Evolutionary conservation across 1,140 invertebrate species (phyloP), one percentile per base, ranked within the genome.

Genomic region (Lasaia peninsularis): DNA sequence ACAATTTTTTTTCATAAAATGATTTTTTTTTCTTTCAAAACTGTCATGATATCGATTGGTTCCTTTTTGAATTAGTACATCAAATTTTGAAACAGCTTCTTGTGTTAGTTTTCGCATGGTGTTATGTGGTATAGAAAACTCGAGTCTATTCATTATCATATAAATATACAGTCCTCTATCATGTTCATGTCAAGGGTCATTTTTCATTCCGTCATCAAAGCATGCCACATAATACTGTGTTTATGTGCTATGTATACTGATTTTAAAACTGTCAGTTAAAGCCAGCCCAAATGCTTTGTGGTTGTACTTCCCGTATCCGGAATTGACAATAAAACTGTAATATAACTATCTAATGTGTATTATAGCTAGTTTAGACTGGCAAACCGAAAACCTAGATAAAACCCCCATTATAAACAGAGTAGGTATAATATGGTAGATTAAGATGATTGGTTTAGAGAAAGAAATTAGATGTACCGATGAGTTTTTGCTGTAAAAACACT

Each of bases 171-270:
- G 60, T 60, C 55, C 58, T 64, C 55, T 60, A n/a, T 54, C 14
- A 18, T 16, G 16, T 2, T 40, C 35, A 40, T 40, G 8, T 16
- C 35, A 18, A 18, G 16, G 11, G 28, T 65, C 69, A 73, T 66
- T 60, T 49, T 7, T 48, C 65, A 61, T 63, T 9, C 18, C 11
- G 18, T 14, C 52, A 37, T 54, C 16, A 35, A 60, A 54, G 77
- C 82, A 81, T 83, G 80, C 86, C 86, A 88, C 86, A 86, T 88
- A 88, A 81, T 78, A 80, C 83, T 84, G 75, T 86, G 81, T 74
- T 40, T 24, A 40, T 54, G 52, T 54, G 52, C 52, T 37, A 35
- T 54, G 24, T 34, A 40, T 71, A 71, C 60, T 74, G 70, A 76
- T 73, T 76, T 67, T 78, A 52, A 73, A 62, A 63, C 73, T 86